Base-by-base conservation (phyloP, 2,888 invertebrate genomes). In the Rosalia funebris region DNA sequence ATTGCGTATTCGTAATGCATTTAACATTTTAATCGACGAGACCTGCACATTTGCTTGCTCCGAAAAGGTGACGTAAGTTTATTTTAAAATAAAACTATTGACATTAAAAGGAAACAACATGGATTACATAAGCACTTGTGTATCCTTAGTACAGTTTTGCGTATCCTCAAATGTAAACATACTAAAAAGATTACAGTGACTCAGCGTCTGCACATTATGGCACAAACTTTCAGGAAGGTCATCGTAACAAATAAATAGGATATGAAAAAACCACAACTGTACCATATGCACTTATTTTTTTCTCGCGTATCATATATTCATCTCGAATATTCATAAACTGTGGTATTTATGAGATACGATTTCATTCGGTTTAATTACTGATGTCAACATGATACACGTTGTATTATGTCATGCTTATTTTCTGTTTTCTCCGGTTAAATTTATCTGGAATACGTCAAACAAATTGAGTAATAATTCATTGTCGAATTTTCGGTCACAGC, bases 381-480 rank as follows among this genome's bases (percentile, higher is more conserved):
- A 50, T 50, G 42, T 57, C 57, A 57, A 50, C 45, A 47, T 19
- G 32, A 19, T 57, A 32, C 20, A 25, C 17, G 34, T 46, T 45
- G 10, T 39, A 31, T 58, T 58, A 44, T 53, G 58, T 53, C 58
- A 58, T 52, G 19, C 37, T 25, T 50, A 37, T 50, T 44, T 42
- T 53, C 53, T 19, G 17, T 47, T 31, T 45, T 32, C 25, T 12
- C 11, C 37, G 11, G 11, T 11, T 37, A 37, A 37, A 7, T 25
- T 37, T 37, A 11, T 37, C 37, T 14, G 1, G 3, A 25, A 3
- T 7, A 25, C 25, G 25, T 25, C 7, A 7, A 25, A 25, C 4
- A 25, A 25, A 25, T 25, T 25, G 25, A 5, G 7, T 25, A 7
- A 25, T 7, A 25, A 25, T 7, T 25, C 4, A 25, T n/a, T n/a